These are phyloP conservation scores for Cyphomyrus discorhynchus DNA, from an alignment of 2,113 vertebrate genomes.

Conservation along the genomic window DNA sequence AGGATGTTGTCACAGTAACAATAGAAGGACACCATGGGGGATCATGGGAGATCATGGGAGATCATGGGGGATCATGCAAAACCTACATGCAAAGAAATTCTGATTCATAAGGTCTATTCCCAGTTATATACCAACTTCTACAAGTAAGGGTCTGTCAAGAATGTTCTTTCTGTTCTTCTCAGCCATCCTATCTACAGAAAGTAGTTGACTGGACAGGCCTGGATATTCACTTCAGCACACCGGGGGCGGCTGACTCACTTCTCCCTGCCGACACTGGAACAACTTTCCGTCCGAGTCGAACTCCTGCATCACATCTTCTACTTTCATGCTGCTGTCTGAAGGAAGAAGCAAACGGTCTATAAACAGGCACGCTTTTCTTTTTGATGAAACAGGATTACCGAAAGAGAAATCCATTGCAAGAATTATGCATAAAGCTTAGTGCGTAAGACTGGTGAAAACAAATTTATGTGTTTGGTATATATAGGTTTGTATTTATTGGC, in stretches of 20 bases:
- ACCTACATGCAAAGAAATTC: neutral
- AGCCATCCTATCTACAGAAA: neutral
- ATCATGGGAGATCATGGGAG: neutral
- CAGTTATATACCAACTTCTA: neutral
- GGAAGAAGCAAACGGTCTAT: neutral
- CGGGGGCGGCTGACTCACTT: slow-evolving; percentile 61
- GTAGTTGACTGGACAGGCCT: neutral
- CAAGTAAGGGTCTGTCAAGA: neutral
- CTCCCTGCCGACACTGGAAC: slow-evolving; percentile 66
- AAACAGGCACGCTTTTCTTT: neutral
- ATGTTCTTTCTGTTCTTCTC: neutral
- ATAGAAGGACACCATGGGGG: neutral
- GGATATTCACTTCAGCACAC: neutral
- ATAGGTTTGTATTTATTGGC: neutral
- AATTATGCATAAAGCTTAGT: neutral
- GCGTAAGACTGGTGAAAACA: neutral
- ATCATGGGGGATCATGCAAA: neutral
- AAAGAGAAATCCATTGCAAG: neutral
- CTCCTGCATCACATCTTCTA: slow-evolving; percentile 80
- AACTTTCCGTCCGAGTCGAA: slow-evolving; percentile 68
- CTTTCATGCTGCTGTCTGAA: slow-evolving; percentile 77
- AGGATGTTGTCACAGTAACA: neutral
- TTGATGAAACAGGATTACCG: slow-evolving; percentile 9
- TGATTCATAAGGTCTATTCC: neutral
- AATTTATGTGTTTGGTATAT: neutral